Conservation (phyloP, 2,797 vertebrate species). For the Rhadinocentrus ornatus region DNA sequence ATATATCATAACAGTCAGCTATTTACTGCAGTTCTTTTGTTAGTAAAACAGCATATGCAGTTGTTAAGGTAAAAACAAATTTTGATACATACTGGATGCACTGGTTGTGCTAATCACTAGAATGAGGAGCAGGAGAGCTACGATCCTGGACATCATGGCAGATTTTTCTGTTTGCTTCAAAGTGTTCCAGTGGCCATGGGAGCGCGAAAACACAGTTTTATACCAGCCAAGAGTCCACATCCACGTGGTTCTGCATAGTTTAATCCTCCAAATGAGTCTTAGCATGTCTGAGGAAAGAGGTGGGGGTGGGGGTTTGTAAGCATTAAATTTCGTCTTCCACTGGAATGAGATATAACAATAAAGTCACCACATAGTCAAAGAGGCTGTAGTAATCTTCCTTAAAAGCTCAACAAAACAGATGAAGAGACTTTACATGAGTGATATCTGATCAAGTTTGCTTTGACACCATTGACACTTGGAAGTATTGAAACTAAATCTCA, state of each 20-base stretch:
- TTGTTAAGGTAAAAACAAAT: neutral
- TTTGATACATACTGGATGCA: conserved; percentile 22
- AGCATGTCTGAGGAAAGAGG: conserved; percentile 36
- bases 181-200: neutral
- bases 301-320: neutral
- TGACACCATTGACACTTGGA: neutral
- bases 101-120: conserved; percentile 23
- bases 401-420: neutral
- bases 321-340: neutral
- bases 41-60: rapidly evolving
- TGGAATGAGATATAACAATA: neutral
- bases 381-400: neutral
- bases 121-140: conserved; percentile 54
- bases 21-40: rapidly evolving
- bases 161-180: neutral
- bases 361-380: neutral
- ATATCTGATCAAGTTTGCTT: neutral
- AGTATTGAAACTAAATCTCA: neutral
- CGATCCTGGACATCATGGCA: conserved; percentile 65
- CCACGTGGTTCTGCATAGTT: neutral
- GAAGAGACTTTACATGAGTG: neutral
- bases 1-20: neutral
- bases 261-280: conserved; percentile 35
- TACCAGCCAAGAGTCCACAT: neutral
- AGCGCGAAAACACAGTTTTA: conserved; percentile 17